phyloP scores from a whole-genome alignment of 2,113 vertebrate genomes.

The Oncorhynchus kisutch region DNA sequence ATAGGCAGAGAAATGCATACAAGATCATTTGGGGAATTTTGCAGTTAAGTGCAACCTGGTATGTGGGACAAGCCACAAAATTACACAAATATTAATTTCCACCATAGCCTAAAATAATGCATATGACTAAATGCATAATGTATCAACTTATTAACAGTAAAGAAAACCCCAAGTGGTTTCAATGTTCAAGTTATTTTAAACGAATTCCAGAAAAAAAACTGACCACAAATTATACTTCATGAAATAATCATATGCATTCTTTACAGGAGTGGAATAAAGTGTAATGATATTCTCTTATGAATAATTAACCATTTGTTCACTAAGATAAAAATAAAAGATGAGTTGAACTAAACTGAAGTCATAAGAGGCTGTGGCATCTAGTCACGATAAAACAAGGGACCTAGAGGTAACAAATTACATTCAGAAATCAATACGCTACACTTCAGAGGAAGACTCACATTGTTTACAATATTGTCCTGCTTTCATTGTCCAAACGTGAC shows the following conservation, averaged over 20 bases:
- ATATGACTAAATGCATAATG: slow-evolving; percentile 30
- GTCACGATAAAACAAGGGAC: neutral
- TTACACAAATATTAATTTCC: neutral
- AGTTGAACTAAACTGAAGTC: neutral
- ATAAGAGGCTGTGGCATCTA: neutral
- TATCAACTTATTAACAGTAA: slow-evolving; percentile 20
- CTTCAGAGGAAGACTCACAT: slow-evolving; percentile 33
- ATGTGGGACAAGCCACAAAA: slow-evolving; percentile 25
- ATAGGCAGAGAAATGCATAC: slow-evolving; percentile 3
- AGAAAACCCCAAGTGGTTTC: neutral
- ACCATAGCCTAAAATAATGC: neutral
- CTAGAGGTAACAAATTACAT: slow-evolving; percentile 18
- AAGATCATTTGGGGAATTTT: slow-evolving; percentile 3
- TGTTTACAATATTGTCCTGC: neutral
- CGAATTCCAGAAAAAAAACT: neutral
- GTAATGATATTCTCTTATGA: neutral
- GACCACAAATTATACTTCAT: neutral
- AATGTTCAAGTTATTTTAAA: neutral
- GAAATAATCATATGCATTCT: neutral
- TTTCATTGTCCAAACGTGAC: neutral
- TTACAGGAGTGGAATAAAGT: neutral
- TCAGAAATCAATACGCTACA: slow-evolving; percentile 25
- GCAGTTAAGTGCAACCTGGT: slow-evolving; percentile 7
- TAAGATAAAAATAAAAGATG: neutral
- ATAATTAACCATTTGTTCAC: neutral